Conservation (phyloP, 2,113 vertebrate species). For the Promerops cafer region DNA sequence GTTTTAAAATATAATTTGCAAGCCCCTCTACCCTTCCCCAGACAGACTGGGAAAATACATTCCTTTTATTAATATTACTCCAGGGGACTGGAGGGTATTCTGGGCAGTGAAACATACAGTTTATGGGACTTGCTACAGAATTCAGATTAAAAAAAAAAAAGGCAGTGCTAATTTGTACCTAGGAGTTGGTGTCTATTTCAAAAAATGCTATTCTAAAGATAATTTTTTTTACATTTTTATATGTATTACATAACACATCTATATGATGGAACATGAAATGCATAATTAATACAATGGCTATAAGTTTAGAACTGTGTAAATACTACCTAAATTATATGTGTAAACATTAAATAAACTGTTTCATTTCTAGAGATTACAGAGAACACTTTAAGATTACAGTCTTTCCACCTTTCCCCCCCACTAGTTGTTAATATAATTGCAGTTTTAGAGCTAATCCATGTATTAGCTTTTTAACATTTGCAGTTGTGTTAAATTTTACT, state of each 20-base stretch:
- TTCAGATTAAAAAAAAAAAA: background rate
- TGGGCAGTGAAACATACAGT: background rate
- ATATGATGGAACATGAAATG: background rate
- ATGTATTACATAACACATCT: background rate
- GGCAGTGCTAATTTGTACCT: background rate
- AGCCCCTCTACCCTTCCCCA: background rate
- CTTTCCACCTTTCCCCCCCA: background rate
- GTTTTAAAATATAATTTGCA: background rate
- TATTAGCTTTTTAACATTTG: background rate
- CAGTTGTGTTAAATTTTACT: background rate
- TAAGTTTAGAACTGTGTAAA: background rate
- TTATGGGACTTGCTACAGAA: background rate
- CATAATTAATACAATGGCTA: background rate
- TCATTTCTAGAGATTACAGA: background rate
- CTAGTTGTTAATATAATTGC: background rate
- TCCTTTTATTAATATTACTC: background rate
- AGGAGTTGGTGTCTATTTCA: background rate
- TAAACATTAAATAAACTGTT: background rate
- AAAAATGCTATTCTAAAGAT: background rate
- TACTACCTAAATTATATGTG: background rate
- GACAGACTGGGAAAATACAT: background rate
- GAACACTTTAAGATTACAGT: background rate
- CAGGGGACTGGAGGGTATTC: background rate
- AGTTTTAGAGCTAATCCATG: background rate
- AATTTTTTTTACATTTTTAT: background rate